Evolutionary conservation across 2,113 vertebrate genomes (phyloP).

Genomic region (Hystrix brachyura): DNA sequence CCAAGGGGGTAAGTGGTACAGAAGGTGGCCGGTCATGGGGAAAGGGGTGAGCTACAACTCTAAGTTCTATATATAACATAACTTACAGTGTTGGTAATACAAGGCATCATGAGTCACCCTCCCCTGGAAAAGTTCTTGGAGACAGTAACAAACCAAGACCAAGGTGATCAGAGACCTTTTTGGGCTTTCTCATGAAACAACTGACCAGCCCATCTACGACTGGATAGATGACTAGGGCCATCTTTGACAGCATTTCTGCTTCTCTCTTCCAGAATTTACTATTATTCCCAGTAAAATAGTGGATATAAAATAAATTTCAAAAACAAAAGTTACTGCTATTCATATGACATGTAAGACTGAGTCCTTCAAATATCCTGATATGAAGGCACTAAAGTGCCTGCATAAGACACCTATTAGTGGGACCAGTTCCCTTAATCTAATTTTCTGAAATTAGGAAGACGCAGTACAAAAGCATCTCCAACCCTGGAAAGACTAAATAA

Average conservation of each 20-base stretch:
- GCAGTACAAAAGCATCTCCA: background rate
- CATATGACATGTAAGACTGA: background rate
- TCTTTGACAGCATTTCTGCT: background rate
- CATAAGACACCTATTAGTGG: background rate
- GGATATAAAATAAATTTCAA: background rate
- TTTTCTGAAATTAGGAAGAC: background rate
- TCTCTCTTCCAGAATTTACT: background rate
- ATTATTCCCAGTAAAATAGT: background rate
- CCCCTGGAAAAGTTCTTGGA: background rate
- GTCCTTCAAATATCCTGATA: background rate
- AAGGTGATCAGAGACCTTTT: background rate
- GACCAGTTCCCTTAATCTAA: background rate
- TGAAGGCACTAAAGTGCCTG: background rate
- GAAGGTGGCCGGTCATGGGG: background rate
- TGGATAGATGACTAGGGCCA: background rate
- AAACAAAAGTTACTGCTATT: background rate
- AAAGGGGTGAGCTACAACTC: rapidly evolving
- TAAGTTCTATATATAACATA: background rate
- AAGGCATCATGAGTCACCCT: background rate
- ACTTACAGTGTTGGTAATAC: background rate
- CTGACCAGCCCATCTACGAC: background rate
- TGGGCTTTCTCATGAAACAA: background rate
- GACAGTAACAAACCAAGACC: background rate
- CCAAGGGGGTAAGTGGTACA: no score
- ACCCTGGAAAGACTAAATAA: background rate